These are phyloP conservation scores for Hystrix cristata DNA, from an alignment of 2,113 vertebrate genomes.

Conservation along the genomic window DNA sequence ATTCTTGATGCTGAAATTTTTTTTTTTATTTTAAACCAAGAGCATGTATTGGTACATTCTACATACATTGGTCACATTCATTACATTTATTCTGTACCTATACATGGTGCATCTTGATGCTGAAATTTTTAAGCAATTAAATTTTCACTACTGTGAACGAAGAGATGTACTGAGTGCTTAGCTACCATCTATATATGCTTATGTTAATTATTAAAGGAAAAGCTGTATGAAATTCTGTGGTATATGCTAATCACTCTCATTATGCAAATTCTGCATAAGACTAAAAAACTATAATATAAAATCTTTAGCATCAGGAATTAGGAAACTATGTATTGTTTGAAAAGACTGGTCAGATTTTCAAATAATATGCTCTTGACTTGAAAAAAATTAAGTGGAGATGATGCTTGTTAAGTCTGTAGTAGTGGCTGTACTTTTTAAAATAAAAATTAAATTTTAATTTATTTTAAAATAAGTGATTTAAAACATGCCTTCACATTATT, in stretches of 20 bases:
- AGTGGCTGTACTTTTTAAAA: background rate
- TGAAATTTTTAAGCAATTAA: background rate
- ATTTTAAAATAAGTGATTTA: slow-evolving; percentile 30
- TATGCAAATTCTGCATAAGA: slow-evolving; percentile 53
- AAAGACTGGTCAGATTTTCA: background rate
- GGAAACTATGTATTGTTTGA: slow-evolving; percentile 12
- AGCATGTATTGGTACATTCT: no score
- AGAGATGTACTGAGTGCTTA: slow-evolving; percentile 11
- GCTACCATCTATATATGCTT: background rate
- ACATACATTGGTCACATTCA: no score
- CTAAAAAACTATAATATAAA: slow-evolving; percentile 48
- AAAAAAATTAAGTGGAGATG: slow-evolving; percentile 24
- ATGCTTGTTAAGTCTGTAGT: background rate
- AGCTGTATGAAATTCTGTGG: slow-evolving; percentile 44
- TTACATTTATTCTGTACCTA: no score
- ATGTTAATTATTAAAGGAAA: slow-evolving; percentile 49
- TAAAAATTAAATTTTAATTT: background rate
- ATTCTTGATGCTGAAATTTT: background rate
- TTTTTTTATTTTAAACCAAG: no score
- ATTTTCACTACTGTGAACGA: background rate
- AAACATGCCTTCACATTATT: background rate
- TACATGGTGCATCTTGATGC: no score
- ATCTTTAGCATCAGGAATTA: slow-evolving; percentile 34
- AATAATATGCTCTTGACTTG: slow-evolving; percentile 21
- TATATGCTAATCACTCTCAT: slow-evolving; percentile 48